Evolutionary conservation across 2,888 invertebrate species (phyloP), one percentile per base, ranked within the genome.

Genomic region (Tipula unca): DNA sequence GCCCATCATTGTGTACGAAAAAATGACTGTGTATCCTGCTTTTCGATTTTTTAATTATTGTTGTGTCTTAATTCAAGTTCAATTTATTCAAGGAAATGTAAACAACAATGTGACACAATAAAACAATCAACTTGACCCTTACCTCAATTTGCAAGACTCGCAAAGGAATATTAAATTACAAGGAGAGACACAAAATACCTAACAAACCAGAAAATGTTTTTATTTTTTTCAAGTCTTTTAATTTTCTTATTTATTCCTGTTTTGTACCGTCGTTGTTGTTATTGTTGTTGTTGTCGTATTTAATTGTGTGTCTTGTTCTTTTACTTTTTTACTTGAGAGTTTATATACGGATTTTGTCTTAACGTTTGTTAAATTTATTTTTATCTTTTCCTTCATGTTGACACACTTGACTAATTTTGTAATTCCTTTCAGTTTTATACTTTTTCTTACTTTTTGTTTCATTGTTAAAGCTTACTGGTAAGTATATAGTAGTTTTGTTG

Each of bases 341-440:
- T 69, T 42, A 17, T 17, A 17, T 54, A 54, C 48, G 48, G 48
- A 54, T 69, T 69, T 69, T 25, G 25, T 25, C 13, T 69, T 69
- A 69, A 25, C 69, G 13, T 69, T 69, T 69, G 69, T 69, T 48
- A 48, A 48, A 48, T 48, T 48, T 48, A 48, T 48, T 48, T 17
- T 17, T 48, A 69, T 69, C 20, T 69, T 25, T 25, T 69, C 69
- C 69, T 69, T 69, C 25, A 69, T 69, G 69, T 69, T 69, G 25
- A 69, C 69, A 69, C 69, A 69, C 69, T 69, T 69, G 69, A 69
- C 20, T 69, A 69, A 69, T 69, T 69, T 69, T 69, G 69, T 69
- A 25, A 69, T 69, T 69, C 25, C 69, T 69, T 25, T 25, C 25
- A 20, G 25, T 10, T 25, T 20, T 69, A 25, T 69, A 25, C 10